phyloP scores from a whole-genome alignment of 2,113 vertebrate genomes.

The Thymallus thymallus region DNA sequence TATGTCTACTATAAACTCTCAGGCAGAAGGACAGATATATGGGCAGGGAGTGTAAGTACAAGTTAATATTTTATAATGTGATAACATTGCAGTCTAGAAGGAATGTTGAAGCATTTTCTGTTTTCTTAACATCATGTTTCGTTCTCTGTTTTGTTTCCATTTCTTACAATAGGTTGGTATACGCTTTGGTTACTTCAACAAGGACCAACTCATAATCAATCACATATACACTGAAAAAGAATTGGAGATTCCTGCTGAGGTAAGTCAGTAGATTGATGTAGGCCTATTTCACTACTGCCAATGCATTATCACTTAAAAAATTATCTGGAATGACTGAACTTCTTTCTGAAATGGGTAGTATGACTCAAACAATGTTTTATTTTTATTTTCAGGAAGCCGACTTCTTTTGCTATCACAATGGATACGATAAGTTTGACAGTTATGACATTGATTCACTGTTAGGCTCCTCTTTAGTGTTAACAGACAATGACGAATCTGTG shows the following conservation, averaged over 20 bases:
- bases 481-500: conserved; percentile 17
- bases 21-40: conserved; percentile 80
- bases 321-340: not conserved
- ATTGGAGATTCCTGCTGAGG: conserved; percentile 82
- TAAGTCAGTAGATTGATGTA: conserved; percentile 57
- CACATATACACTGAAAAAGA: conserved; percentile 86
- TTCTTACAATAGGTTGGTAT: conserved; percentile 80
- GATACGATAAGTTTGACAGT: conserved; percentile 84
- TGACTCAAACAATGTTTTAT: conserved; percentile 23
- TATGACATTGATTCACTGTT: conserved; percentile 85
- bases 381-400: conserved; percentile 85
- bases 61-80: conserved; percentile 10
- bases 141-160: conserved; percentile 1
- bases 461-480: conserved; percentile 38
- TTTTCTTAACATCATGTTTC: conserved; percentile 1
- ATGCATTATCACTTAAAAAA: not conserved
- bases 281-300: not conserved
- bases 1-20: conserved; percentile 94
- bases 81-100: no score
- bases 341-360: not conserved
- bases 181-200: conserved; percentile 94
- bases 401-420: conserved; percentile 91
- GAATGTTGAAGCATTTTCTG: no score
- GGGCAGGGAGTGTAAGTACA: conserved; percentile 95
- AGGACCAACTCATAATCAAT: conserved; percentile 84